Conservation (phyloP, 2,113 vertebrate species). For the Nesoenas mayeri region DNA sequence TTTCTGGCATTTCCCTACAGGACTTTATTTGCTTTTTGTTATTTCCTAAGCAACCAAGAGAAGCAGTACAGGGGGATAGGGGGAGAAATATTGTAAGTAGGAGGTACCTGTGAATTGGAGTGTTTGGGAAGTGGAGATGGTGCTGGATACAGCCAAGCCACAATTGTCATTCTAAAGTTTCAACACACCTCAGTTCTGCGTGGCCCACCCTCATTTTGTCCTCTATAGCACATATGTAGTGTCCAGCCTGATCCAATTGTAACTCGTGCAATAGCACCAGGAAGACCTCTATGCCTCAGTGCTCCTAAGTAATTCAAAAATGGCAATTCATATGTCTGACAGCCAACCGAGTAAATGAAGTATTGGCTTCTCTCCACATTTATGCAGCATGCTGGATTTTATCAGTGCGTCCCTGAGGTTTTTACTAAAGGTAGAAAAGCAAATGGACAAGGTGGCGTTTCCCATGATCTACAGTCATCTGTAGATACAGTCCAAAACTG, state of each 20-base stretch:
- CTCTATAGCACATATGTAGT: neutral
- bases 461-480: neutral
- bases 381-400: neutral
- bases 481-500: neutral
- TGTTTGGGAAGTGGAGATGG: neutral
- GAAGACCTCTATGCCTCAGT: slow-evolving; percentile 38
- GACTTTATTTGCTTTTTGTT: neutral
- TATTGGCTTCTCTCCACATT: neutral
- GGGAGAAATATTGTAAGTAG: neutral
- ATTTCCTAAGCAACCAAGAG: neutral
- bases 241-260: neutral
- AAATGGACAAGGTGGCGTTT: neutral
- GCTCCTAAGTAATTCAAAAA: slow-evolving; percentile 5
- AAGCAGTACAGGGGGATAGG: neutral
- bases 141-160: neutral
- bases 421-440: neutral
- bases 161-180: neutral
- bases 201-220: neutral
- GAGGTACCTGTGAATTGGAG: neutral
- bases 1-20: neutral
- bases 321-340: neutral
- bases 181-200: neutral
- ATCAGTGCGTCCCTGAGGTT: neutral
- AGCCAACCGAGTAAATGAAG: neutral
- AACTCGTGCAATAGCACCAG: neutral